Evolutionary conservation across 2,113 vertebrate genomes (phyloP).

Genomic region (Phrynosoma blainvillii): DNA sequence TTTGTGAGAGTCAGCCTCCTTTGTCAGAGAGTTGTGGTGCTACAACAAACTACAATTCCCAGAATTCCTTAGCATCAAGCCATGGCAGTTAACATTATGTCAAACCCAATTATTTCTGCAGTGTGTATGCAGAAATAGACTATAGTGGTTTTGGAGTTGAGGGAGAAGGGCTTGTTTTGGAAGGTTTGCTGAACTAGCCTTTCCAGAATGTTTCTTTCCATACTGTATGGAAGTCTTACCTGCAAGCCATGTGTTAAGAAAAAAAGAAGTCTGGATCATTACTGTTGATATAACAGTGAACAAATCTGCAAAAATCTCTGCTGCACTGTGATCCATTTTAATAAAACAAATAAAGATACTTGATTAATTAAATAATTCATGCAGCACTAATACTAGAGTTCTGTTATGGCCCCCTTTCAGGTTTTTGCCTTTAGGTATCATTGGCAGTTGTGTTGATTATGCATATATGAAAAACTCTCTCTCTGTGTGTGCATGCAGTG

Average conservation of each 20-base stretch:
- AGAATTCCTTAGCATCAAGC: no score
- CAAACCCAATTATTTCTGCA: no score
- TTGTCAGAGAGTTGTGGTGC: no score
- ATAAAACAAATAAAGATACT: neutral
- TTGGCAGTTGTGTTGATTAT: constrained; percentile 67
- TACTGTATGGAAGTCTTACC: neutral
- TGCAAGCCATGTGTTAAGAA: neutral
- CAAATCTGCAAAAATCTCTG: neutral
- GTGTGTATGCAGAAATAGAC: no score
- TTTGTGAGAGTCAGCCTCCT: no score
- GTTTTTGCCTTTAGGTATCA: constrained; percentile 56
- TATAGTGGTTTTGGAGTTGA: neutral
- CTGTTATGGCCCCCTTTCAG: constrained; percentile 61
- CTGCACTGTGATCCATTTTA: neutral
- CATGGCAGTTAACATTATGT: no score
- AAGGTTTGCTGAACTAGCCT: no score
- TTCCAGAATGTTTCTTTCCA: neutral
- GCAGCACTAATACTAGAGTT: constrained; percentile 62
- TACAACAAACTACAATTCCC: no score
- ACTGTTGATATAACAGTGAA: neutral
- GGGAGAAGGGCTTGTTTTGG: no score
- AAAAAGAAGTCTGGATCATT: neutral
- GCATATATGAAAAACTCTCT: constrained; percentile 59
- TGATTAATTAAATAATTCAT: constrained; percentile 55
- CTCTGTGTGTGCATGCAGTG: neutral